Evolutionary conservation across 1,140 invertebrate genomes (phyloP).

Genomic region (Drosophila nannoptera): DNA sequence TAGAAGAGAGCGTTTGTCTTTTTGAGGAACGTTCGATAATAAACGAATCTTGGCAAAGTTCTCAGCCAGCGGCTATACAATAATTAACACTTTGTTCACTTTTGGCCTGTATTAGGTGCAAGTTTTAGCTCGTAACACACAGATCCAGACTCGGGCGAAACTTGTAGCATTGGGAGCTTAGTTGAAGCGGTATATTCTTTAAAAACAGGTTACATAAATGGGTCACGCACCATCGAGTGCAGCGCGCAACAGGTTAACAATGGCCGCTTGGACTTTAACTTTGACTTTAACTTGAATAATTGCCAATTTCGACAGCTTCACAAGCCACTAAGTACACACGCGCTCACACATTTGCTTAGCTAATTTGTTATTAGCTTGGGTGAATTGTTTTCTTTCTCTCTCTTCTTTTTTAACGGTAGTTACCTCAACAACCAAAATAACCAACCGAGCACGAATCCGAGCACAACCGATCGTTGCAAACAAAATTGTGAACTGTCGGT

Average conservation of each 20-base stretch:
- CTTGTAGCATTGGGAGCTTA: conserved; percentile 40
- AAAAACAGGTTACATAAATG: conserved; percentile 78
- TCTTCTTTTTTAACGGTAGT: conserved; percentile 39
- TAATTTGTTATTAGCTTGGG: conserved; percentile 28
- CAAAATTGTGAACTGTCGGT: conserved; percentile 33
- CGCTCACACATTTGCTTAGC: conserved; percentile 19
- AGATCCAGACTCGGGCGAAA: conserved; percentile 27
- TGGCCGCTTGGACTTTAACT: conserved; percentile 39
- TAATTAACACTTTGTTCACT: conserved; percentile 49
- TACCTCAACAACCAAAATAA: conserved; percentile 55
- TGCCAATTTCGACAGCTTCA: conserved; percentile 21
- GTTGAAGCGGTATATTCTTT: conserved; percentile 62
- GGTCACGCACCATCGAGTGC: conserved; percentile 73
- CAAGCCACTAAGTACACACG: conserved; percentile 21
- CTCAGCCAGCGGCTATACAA: conserved; percentile 16
- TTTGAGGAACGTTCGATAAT: conserved; percentile 41
- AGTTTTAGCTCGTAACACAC: conserved; percentile 18
- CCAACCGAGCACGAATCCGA: conserved; percentile 26
- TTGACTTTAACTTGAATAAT: conserved; percentile 33
- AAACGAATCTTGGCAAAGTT: conserved; percentile 20
- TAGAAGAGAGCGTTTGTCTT: conserved; percentile 39
- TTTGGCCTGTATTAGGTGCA: conserved; percentile 18
- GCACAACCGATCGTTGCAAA: conserved; percentile 48
- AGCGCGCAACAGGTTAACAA: conserved; percentile 65
- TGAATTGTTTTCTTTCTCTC: conserved; percentile 20